Evolutionary conservation across 64 coral and sea anemone species (phyloP).

Genomic region (Montipora foliosa): DNA sequence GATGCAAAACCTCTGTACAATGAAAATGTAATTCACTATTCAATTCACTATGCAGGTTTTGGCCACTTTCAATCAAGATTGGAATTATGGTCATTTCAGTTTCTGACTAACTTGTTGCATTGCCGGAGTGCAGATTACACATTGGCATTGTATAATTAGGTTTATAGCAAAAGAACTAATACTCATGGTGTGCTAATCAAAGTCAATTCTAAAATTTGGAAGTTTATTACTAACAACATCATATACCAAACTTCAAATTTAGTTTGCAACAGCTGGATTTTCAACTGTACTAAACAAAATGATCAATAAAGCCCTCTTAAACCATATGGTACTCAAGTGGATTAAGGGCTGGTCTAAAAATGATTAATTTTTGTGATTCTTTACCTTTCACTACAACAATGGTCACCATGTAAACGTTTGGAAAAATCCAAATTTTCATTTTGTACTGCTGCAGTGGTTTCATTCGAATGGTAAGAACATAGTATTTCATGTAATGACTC

Average conservation of each 20-base stretch:
- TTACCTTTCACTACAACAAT: background rate
- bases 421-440: background rate
- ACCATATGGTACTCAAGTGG: background rate
- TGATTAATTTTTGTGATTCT: background rate
- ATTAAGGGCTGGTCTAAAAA: background rate
- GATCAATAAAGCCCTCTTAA: background rate
- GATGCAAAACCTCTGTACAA: background rate
- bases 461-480: background rate
- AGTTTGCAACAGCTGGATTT: background rate
- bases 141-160: background rate
- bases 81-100: background rate
- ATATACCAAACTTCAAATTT: background rate
- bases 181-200: background rate
- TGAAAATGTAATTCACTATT: background rate
- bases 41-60: background rate
- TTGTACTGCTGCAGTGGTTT: background rate
- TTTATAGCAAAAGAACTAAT: background rate
- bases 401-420: background rate
- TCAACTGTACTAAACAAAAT: background rate
- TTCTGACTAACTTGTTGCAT: background rate
- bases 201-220: background rate
- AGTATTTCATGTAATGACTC: background rate
- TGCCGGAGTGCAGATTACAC: background rate
- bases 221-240: background rate
- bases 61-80: background rate